Evolutionary conservation across 2,797 vertebrate genomes (phyloP), one percentile per base, ranked within the genome.

Genomic region (Enteromius radiatus): DNA sequence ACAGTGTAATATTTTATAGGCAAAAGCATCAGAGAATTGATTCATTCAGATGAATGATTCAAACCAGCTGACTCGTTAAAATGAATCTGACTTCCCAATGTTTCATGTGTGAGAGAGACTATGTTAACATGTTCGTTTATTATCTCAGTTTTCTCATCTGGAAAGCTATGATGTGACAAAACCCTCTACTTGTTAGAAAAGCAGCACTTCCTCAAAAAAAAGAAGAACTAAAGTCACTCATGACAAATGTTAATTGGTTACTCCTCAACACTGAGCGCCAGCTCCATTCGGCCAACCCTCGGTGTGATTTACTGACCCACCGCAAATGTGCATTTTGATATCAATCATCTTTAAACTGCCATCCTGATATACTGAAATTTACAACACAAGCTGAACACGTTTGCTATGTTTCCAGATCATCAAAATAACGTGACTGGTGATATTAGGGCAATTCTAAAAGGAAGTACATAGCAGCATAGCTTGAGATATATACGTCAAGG

Each of bases 401-500:
- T 45, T 43, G 28, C 10, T 23, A 28, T 0, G 5, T 47, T 52
- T 52, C 14, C 45, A 23, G 21, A 52, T 38, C 14, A 43, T 9
- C 41, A 69, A 70, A 59, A 38, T 1, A 49, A 23, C 10, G 49
- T 12, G 28, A 2, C 36, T 5, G 3, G 14, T 5, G 1, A 47
- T 56, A 11, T 41, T 61, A 61, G 38, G 21, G 28, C 49, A 33
- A 45, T 41, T 41, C 31, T 4, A 5, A 26, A 64, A 14, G 31
- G 23, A 33, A 56, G 41, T 26, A 11, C 56, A 59, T 59, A 59
- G 56, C 43, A 67, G 68, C 38, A 38, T 47, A 23, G 8, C 3
- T 45, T 61, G n/a, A 71, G 76, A 76, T 56, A 28, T 79, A 31
- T 68, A 47, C 21, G 5, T 73, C 69, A 73, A 65, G 67, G 52